Base-by-base conservation (phyloP, 2,797 vertebrate genomes). In the Cuculus canorus region DNA sequence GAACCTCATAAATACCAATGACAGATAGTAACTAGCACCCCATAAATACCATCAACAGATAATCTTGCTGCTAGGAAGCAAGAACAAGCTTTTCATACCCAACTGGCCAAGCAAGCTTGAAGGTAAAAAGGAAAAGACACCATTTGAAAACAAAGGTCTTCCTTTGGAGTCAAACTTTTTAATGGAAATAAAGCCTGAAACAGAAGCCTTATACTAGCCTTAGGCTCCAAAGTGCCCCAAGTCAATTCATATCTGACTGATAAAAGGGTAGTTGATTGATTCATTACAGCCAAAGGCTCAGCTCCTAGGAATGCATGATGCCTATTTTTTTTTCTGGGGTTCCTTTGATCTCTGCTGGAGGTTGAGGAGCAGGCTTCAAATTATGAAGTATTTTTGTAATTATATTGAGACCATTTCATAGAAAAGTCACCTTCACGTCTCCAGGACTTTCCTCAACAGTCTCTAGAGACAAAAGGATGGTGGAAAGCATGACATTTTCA, bases 351-450 rank as follows among this genome's bases (percentile, higher is more conserved):
- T 95, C 72, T 85, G 37, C 30, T 82, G 63, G 75, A 68, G 69
- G 88, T 84, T 95, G 92, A 92, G n/a, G 86, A 94, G 57, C 70
- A 93, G 86, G 57, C 28, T 93, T 52, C 90, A 95, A 93, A 90
- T 95, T 82, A 93, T 75, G 57, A 95, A 73, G 53, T 92, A 92
- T 94, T 95, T 95, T 95, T 93, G 71, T 77, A 95, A 92, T 78
- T 68, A 80, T 52, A 77, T 28, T 86, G 92, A 91, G 57, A 88
- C 59, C 15, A 80, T 90, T 93, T 86, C 71, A 89, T 70, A 71
- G 69, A 92, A 82, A 57, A 93, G 86, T 94, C 93, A 96, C 93
- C 86, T 94, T 94, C 86, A 87, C 37, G 45, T 86, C 80, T 94
- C 57, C 45, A 75, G 77, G 64, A 65, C 27, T 28, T 28, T 53